Conservation (phyloP, 1,140 invertebrate genomes). For the Himalopsyche phryganea region DNA sequence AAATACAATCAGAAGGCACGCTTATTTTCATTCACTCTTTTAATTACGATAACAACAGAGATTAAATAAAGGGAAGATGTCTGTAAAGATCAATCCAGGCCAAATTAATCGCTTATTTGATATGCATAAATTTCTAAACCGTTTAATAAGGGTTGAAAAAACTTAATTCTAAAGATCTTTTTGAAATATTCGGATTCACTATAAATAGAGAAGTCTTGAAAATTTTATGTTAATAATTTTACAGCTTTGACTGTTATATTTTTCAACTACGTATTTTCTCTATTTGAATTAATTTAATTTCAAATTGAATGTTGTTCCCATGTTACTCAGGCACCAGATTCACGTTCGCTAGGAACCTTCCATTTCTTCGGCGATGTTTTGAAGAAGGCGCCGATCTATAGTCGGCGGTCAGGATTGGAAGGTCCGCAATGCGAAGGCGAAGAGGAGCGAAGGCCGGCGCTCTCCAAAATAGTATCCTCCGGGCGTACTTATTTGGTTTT, state of each 20-base stretch:
- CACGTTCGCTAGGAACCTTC: too few species aligned
- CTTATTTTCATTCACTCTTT: slow-evolving; percentile 29
- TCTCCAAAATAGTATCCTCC: too few species aligned
- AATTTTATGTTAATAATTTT: slow-evolving; percentile 14
- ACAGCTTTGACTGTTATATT: slow-evolving; percentile 10
- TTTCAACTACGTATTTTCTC: too few species aligned
- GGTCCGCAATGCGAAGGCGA: too few species aligned
- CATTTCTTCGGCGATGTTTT: too few species aligned
- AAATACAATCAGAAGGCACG: slow-evolving; percentile 34
- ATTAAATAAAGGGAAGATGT: slow-evolving; percentile 25
- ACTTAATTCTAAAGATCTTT: slow-evolving; percentile 30
- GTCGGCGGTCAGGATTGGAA: too few species aligned
- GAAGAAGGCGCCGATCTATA: too few species aligned
- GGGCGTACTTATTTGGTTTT: too few species aligned
- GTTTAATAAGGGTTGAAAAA: slow-evolving; percentile 30
- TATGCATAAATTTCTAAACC: slow-evolving; percentile 30
- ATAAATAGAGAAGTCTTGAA: slow-evolving; percentile 33
- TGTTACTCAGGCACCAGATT: slow-evolving; percentile 1
- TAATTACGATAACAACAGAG: slow-evolving; percentile 25
- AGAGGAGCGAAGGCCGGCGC: too few species aligned
- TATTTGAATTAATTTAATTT: background rate
- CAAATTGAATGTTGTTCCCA: slow-evolving; percentile 9
- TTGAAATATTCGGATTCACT: slow-evolving; percentile 28
- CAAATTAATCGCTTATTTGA: slow-evolving; percentile 34
- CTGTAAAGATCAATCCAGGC: slow-evolving; percentile 21